Conservation (phyloP, 2,797 vertebrate species). For the Microchirus variegatus region DNA sequence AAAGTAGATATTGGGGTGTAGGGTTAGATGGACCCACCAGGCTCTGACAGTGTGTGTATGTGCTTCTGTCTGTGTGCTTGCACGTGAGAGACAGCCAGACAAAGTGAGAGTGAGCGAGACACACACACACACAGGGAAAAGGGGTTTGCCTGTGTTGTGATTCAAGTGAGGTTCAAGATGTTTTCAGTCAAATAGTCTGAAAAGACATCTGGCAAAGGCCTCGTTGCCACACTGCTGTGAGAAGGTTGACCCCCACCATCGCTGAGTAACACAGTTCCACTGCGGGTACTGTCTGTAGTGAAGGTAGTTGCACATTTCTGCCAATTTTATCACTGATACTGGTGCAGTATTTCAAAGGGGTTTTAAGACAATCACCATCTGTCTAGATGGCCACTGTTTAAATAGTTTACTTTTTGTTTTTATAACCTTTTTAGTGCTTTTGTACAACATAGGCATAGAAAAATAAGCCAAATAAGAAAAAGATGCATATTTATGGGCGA, state of each 20-base stretch:
- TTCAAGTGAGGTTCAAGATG: slow-evolving; percentile 60
- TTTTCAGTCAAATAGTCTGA: slow-evolving; percentile 45
- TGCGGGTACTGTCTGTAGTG: background rate
- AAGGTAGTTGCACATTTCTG: slow-evolving; percentile 25
- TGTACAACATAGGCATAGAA: no score
- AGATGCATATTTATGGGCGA: no score
- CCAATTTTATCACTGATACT: slow-evolving; percentile 6
- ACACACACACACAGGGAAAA: background rate
- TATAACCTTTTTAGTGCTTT: no score
- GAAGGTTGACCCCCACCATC: slow-evolving; percentile 14
- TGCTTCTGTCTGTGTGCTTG: slow-evolving; percentile 21
- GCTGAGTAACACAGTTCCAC: slow-evolving; percentile 18
- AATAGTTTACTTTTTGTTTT: no score
- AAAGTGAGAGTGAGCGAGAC: slow-evolving; percentile 2
- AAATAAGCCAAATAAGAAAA: no score
- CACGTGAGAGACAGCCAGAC: slow-evolving; percentile 17
- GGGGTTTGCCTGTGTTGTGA: slow-evolving; percentile 16
- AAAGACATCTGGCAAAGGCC: slow-evolving; percentile 53
- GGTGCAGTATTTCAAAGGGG: slow-evolving; percentile 10
- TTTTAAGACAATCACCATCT: background rate
- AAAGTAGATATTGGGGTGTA: slow-evolving; percentile 67
- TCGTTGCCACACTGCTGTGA: slow-evolving; percentile 22
- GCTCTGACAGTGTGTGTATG: slow-evolving; percentile 13
- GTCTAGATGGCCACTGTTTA: no score
- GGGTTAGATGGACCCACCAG: slow-evolving; percentile 55